Conservation (phyloP, 2,888 invertebrate species). For the Acronicta alni region DNA sequence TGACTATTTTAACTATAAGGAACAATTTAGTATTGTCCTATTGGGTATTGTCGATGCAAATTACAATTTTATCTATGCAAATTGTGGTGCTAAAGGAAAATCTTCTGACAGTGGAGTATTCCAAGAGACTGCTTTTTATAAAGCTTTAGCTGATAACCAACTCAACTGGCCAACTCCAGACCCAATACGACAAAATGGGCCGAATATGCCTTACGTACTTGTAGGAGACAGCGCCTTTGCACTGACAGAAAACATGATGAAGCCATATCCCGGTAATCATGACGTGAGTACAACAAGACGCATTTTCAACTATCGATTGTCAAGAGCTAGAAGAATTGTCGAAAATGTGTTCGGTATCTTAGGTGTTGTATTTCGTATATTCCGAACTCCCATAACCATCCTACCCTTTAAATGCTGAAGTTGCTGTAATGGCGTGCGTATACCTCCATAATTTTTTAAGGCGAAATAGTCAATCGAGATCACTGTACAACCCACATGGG, state of each 20-base stretch:
- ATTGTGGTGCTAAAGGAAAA: slow-evolving; percentile 45
- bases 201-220: slow-evolving; percentile 45
- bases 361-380: slow-evolving; percentile 42
- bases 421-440: slow-evolving; percentile 51
- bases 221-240: slow-evolving; percentile 59
- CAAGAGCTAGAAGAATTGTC: slow-evolving; percentile 46
- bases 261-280: slow-evolving; percentile 48
- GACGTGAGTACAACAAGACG: slow-evolving; percentile 26
- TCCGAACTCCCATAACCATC: slow-evolving; percentile 24
- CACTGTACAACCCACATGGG: slow-evolving; percentile 40
- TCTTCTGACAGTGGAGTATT: slow-evolving; percentile 55
- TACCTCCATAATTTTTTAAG: slow-evolving; percentile 43
- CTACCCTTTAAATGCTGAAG: slow-evolving; percentile 29
- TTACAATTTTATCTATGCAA: slow-evolving; percentile 50
- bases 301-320: slow-evolving; percentile 45
- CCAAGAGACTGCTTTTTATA: slow-evolving; percentile 35
- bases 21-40: slow-evolving; percentile 32
- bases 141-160: slow-evolving; percentile 33
- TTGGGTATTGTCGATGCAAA: slow-evolving; percentile 39
- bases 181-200: slow-evolving; percentile 45
- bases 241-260: slow-evolving; percentile 52
- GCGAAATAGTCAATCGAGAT: slow-evolving; percentile 33
- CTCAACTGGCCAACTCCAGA: slow-evolving; percentile 40
- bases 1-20: slow-evolving; percentile 38
- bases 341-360: slow-evolving; percentile 33